These are phyloP conservation scores for Canis aureus DNA, from an alignment of 2,113 vertebrate species.

Conservation along the genomic window DNA sequence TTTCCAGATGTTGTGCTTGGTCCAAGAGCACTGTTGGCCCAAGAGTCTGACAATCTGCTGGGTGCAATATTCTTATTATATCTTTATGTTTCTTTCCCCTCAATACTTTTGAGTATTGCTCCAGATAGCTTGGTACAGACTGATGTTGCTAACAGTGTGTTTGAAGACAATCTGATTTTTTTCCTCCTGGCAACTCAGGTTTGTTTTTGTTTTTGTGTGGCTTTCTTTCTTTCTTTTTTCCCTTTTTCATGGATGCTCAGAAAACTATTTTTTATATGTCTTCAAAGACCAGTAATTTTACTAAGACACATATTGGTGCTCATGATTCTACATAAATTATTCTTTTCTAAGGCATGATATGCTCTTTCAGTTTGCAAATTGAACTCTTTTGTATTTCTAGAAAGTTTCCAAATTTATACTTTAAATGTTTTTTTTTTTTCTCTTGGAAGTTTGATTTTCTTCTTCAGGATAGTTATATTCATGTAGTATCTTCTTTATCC, in stretches of 20 bases:
- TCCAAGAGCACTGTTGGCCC: background rate
- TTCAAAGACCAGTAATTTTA: background rate
- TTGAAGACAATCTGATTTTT: background rate
- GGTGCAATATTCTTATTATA: background rate
- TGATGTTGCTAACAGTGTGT: background rate
- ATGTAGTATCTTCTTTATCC: background rate
- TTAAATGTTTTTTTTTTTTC: slow-evolving; percentile 13
- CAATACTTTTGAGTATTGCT: background rate
- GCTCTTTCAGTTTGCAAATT: background rate
- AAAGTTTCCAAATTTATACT: background rate
- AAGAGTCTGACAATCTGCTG: background rate
- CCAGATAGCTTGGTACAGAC: background rate
- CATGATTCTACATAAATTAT: background rate
- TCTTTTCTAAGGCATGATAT: background rate
- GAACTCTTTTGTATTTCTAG: background rate
- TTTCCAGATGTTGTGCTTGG: background rate
- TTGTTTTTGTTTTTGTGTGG: background rate
- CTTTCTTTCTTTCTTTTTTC: background rate
- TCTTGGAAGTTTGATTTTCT: background rate
- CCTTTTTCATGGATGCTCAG: background rate
- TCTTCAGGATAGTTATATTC: background rate
- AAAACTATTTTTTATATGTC: background rate
- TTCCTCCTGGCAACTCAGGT: background rate
- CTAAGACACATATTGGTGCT: background rate
- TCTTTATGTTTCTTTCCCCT: background rate